Conservation (phyloP, 2,888 invertebrate genomes). For the Plagodis dolabraria region DNA sequence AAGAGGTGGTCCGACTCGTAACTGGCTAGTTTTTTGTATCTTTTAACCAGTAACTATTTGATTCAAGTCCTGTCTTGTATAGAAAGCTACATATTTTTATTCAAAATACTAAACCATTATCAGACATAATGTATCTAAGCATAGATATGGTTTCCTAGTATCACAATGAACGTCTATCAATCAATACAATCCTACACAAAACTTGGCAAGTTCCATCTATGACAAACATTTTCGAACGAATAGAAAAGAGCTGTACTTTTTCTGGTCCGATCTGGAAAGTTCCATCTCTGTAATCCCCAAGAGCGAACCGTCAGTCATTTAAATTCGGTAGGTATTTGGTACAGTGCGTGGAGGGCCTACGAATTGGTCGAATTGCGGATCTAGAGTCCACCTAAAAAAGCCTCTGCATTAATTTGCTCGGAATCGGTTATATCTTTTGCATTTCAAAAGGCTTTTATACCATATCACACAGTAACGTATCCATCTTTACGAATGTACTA, state of each 20-base stretch:
- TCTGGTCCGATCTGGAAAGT: no score
- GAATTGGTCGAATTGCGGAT: constrained; percentile 19
- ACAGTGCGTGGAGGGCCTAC: constrained; percentile 21
- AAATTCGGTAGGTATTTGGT: constrained; percentile 24
- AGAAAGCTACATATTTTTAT: no score
- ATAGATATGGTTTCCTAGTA: background rate
- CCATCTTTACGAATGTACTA: no score
- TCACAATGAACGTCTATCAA: constrained; percentile 8
- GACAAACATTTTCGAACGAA: background rate
- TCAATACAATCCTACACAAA: constrained; percentile 12
- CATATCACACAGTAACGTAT: no score
- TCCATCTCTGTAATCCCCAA: constrained; percentile 23
- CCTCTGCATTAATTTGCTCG: constrained; percentile 15
- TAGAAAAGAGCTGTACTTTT: no score
- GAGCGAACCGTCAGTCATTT: constrained; percentile 31
- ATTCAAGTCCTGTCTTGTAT: no score
- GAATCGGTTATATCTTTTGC: constrained; percentile 8
- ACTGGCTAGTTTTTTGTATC: no score
- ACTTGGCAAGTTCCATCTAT: constrained; percentile 25
- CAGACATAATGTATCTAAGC: no score
- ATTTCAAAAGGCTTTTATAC: background rate
- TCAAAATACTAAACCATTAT: no score
- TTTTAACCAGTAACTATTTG: no score
- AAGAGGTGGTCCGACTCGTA: no score
- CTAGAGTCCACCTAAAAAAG: constrained; percentile 12